Conservation (phyloP, 2,888 invertebrate genomes). For the Dolichopus griseipennis region DNA sequence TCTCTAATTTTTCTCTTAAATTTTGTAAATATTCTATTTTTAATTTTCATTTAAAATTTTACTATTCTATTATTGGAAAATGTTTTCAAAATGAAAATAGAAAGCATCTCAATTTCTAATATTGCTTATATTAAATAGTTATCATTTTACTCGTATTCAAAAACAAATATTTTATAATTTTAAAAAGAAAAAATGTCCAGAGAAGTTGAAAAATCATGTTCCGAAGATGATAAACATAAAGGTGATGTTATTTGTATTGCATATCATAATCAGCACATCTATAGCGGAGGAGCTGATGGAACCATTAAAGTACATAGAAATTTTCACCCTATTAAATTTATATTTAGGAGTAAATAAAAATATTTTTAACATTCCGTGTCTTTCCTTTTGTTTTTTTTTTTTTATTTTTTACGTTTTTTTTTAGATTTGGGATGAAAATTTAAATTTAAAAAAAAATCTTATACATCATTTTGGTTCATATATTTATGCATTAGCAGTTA, state of each 20-base stretch:
- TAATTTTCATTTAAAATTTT: no score
- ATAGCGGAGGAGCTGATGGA: constrained; percentile 43
- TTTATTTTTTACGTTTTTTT: constrained; percentile 16
- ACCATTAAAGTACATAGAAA: constrained; percentile 37
- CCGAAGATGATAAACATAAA: constrained; percentile 33
- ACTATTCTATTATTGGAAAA: no score
- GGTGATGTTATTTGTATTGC: constrained; percentile 38
- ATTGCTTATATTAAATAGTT: no score
- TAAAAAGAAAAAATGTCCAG: not conserved
- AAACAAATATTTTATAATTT: not conserved
- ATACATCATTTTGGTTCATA: constrained; percentile 35
- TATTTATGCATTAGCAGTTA: constrained; percentile 38
- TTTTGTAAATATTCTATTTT: no score
- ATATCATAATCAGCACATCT: constrained; percentile 33
- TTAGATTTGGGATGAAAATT: constrained; percentile 39
- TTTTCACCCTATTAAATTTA: no score
- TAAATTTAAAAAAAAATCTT: constrained; percentile 34
- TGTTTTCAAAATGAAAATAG: no score
- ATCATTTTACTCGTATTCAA: no score
- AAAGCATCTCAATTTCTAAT: no score
- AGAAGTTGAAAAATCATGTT: constrained; percentile 5
- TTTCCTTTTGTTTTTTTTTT: constrained; percentile 10
- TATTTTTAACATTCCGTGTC: not conserved
- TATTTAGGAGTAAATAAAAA: not conserved
- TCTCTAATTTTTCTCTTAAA: no score